Evolutionary conservation across 2,797 vertebrate genomes (phyloP), one percentile per base, ranked within the genome.

Genomic region (Microctenopoma stevenorrisi): DNA sequence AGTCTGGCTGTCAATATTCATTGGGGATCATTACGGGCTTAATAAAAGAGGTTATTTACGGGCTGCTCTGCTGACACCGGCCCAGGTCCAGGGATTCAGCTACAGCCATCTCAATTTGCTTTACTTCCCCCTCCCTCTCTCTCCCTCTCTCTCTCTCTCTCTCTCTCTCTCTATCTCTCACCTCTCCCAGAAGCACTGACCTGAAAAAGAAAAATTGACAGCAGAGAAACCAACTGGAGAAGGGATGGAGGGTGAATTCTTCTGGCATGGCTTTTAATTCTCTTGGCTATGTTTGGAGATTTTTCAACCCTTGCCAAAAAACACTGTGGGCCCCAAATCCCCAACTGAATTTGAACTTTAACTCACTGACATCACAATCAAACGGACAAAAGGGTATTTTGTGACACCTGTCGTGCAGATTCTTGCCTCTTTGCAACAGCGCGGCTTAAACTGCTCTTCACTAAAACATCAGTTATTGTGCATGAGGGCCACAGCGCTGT

Each of bases 41-140:
- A 93, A 94, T 94, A 94, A 94, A 94, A 92, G 79, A 75, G 88
- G 88, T 93, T 94, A 93, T 94, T 94, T 94, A 94, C 85, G 64
- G 84, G 83, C 84, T 81, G 82, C 91, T 86, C 81, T 77, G 86
- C 90, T 93, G 91, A 94, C 91, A 93, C 88, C 79, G 51, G 86
- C 79, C 80, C 70, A 79, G 77, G 82, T 89, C 80, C 71, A 77
- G 82, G 79, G 89, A 92, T 89, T 91, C 86, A 71, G 84, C 86
- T 88, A 65, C 68, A 92, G 89, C 90, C 87, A 85, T 93, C 89
- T 93, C 88, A 91, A 93, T 92, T 93, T 90, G 80, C 87, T 89
- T 84, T 74, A 83, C 83, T 75, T 53, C 74, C 43, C 68, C 22
- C 55, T 49, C 54, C 49, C 63, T 16, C 55, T 25, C 49, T 25